Evolutionary conservation across 1,140 invertebrate species (phyloP), one percentile per base, ranked within the genome.

Genomic region (Druon quercuslanigerum): DNA sequence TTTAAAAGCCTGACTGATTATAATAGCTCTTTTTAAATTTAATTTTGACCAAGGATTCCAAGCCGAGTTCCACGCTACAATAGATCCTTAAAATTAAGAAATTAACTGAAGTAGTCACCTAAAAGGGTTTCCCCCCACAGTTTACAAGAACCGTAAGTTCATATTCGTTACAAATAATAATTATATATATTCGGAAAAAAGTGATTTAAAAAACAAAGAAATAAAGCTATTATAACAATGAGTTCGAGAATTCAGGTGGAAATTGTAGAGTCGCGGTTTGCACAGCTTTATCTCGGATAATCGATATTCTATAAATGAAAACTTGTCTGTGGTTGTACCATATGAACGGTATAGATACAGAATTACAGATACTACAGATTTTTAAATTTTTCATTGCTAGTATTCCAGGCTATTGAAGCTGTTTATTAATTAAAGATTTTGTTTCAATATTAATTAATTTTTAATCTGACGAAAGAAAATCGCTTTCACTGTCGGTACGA

Each of bases 291-390:
- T 66, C 60, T 66, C 33, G 60, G 25, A 51, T 77, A 51, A 80
- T 80, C 75, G 72, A 79, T 77, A 80, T 74, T 72, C 75, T 74
- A 80, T 74, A 80, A 80, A 77, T 80, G 75, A 74, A 80, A 79
- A 77, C 60, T 66, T 66, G 60, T 40, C 33, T 66, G 60, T 66
- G 60, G 60, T 66, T 40, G 33, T 66, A 66, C 60, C 46, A 66
- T 66, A 40, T 66, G 40, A 7, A 66, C 1, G 33, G 13, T 66
- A 66, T 16, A 66, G 25, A 46, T 66, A 33, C 60, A 66, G 60
- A 66, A 25, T 25, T 25, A 25, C n/a, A n/a, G n/a, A n/a, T 66
- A 66, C 57, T 66, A 66, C 40, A 66, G 57, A 66, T 66, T 66
- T 66, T 40, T 66, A 16, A 66, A 66, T 66, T 14, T 66, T 66